Evolutionary conservation across 2,888 invertebrate species (phyloP).

Genomic region (Drosophila sordidula): DNA sequence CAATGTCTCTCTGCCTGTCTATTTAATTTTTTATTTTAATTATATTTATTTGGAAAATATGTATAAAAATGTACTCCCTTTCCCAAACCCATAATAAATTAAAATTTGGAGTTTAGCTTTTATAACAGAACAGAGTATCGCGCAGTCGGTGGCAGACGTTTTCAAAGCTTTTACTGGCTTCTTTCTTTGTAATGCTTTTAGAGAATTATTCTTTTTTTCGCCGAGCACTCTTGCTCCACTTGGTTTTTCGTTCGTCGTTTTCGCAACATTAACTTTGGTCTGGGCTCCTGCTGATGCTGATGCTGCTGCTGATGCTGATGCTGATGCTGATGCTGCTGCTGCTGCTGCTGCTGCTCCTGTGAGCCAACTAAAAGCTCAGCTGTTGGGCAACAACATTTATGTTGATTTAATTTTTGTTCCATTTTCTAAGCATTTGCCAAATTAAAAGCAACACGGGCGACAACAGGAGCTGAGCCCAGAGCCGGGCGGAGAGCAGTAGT

Average conservation of each 20-base stretch:
- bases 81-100: too few relatives aligned
- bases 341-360: conserved; percentile 7
- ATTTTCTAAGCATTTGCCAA: conserved; percentile 64
- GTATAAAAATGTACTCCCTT: too few relatives aligned
- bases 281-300: conserved; percentile 9
- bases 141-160: neutral
- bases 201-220: conserved; percentile 41
- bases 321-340: neutral
- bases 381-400: conserved; percentile 43
- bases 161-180: neutral
- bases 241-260: conserved; percentile 40
- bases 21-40: too few relatives aligned
- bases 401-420: conserved; percentile 63
- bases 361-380: conserved; percentile 17
- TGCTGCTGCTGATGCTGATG: neutral
- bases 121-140: neutral
- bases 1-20: too few relatives aligned
- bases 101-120: too few relatives aligned
- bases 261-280: conserved; percentile 68
- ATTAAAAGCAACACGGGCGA: conserved; percentile 56
- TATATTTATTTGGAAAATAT: too few relatives aligned
- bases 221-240: conserved; percentile 47
- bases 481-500: conserved; percentile 6
- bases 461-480: conserved; percentile 18
- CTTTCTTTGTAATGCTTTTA: conserved; percentile 16